Conservation (phyloP, 2,797 vertebrate species). For the Anolis apletophallus region DNA sequence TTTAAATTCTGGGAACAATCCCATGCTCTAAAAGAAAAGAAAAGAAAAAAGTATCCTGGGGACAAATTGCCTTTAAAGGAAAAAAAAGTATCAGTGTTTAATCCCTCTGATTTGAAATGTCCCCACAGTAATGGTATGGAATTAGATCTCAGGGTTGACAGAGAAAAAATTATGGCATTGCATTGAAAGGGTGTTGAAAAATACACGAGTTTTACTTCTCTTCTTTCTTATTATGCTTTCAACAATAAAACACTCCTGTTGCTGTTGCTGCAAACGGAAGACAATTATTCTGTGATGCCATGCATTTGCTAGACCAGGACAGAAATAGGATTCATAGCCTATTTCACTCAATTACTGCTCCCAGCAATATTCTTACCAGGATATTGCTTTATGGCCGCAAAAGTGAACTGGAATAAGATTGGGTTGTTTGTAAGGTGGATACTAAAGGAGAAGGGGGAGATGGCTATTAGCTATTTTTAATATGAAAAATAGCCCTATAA, state of each 20-base stretch:
- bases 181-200: constrained; percentile 48
- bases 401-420: constrained; percentile 66
- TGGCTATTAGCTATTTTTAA: constrained; percentile 33
- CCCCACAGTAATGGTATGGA: constrained; percentile 18
- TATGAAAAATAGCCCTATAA: constrained; percentile 22
- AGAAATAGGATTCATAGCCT: constrained; percentile 57
- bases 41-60: background rate
- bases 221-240: constrained; percentile 50
- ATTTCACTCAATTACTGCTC: constrained; percentile 72
- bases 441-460: constrained; percentile 42
- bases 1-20: constrained; percentile 19
- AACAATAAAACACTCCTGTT: constrained; percentile 56
- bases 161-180: background rate
- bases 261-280: constrained; percentile 54
- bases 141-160: background rate
- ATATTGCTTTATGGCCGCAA: constrained; percentile 65
- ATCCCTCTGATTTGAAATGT: constrained; percentile 44
- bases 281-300: constrained; percentile 67
- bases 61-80: constrained; percentile 18
- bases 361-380: constrained; percentile 60
- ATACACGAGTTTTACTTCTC: background rate
- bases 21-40: background rate
- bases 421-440: constrained; percentile 58
- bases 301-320: constrained; percentile 62
- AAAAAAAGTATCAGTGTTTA: constrained; percentile 18